Evolutionary conservation across 2,113 vertebrate genomes (phyloP).

Genomic region (Uria aalge): DNA sequence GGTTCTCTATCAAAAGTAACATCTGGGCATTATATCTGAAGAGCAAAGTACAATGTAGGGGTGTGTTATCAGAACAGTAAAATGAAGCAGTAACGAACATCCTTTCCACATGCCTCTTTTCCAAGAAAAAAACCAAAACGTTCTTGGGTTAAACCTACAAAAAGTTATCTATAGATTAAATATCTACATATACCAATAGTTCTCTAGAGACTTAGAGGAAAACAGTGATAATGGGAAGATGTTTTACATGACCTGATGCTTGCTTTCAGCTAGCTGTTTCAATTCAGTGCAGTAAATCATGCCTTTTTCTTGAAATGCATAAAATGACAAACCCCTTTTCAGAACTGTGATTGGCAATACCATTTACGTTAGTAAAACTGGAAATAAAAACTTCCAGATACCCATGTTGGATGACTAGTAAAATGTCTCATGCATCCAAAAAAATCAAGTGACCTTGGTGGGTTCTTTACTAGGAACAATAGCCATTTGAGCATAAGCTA

Average conservation of each 20-base stretch:
- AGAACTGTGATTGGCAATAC: neutral
- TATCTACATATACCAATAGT: neutral
- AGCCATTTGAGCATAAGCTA: slow-evolving; percentile 2
- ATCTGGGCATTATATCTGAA: neutral
- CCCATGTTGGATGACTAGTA: neutral
- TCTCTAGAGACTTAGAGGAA: neutral
- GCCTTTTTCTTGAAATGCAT: neutral
- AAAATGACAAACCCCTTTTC: neutral
- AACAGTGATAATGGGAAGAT: neutral
- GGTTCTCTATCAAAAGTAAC: neutral
- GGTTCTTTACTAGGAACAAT: neutral
- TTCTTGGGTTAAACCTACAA: neutral
- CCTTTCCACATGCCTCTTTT: neutral
- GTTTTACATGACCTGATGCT: neutral
- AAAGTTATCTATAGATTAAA: neutral
- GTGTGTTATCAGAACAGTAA: neutral
- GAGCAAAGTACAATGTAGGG: neutral
- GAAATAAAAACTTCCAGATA: neutral
- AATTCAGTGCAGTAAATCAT: neutral
- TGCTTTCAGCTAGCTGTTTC: neutral
- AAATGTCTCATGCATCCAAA: neutral
- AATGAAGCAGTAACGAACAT: neutral
- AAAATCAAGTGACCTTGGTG: neutral
- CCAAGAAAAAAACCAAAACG: neutral
- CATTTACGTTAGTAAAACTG: neutral